Base-by-base conservation (phyloP, 2,797 vertebrate species). In the Spondyliosoma cantharus region DNA sequence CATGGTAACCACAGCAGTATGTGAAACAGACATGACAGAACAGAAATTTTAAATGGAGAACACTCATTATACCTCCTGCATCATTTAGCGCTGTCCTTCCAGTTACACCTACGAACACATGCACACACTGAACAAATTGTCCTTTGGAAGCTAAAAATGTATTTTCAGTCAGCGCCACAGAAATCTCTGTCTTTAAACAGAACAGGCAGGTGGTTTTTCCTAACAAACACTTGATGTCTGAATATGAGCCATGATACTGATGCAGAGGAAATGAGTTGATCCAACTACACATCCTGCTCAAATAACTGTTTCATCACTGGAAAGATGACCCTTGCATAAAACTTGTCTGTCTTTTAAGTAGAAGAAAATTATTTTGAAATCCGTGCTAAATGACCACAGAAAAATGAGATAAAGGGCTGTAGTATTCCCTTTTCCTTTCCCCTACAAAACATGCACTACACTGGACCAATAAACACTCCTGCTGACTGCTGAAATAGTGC, bases 1-100 rank as follows among this genome's bases (percentile, higher is more conserved):
- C 83, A 87, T 88, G 77, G 85, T 53, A 87, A 88, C 89, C 27
- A 57, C 71, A 80, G 71, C 43, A 71, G 59, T 71, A 69, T 73
- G 48, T 76, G 77, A 75, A 60, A 78, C 42, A 71, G 61, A 81
- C 17, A 64, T 49, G 46, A 77, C 65, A 66, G 74, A 74, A 53
- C n/a, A 71, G 59, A 84, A 49, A 79, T 56, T 24, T 54, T 27
- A 74, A 56, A 62, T 60, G 58, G 42, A 64, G 61, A 77, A 42
- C 45, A 25, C 43, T 70, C 52, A 59, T 49, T 59, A 48, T 61
- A 66, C 50, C 22, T 58, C 46, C 61, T 37, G 49, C 56, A 70
- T 22, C 54, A n/a, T 65, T 79, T 60, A 50, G 20, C 11, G 9
- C 50, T 42, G 48, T 46, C 48, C 24, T 48, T 63, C 11, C 37